Conservation (phyloP, 2,888 invertebrate species). For the Brachyptera risi region DNA sequence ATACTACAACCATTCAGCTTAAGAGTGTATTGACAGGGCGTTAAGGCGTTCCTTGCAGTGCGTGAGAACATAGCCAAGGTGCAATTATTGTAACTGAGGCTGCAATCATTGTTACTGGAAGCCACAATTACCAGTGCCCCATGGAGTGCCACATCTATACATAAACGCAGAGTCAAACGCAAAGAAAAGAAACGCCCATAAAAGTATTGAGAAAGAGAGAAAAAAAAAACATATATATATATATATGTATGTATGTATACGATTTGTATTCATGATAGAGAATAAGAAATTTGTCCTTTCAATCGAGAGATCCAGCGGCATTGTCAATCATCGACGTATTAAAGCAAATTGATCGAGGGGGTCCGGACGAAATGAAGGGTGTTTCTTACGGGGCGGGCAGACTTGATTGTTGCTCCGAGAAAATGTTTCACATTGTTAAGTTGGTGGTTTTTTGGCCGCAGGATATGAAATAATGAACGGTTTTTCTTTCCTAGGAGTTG, state of each 20-base stretch:
- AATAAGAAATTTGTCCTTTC: neutral
- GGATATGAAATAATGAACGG: neutral
- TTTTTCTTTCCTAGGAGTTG: neutral
- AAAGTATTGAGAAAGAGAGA: neutral
- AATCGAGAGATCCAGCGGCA: neutral
- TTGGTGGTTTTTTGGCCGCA: neutral
- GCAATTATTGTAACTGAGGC: conserved; percentile 30
- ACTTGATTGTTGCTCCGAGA: neutral
- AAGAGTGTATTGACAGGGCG: neutral
- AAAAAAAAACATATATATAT: too few species aligned
- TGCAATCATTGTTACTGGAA: conserved; percentile 22
- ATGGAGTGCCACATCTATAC: neutral
- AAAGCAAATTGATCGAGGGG: neutral
- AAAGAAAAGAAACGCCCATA: neutral
- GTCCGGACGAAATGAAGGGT: neutral
- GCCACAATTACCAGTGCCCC: conserved; percentile 8
- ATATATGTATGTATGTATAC: too few species aligned
- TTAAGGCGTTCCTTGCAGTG: neutral
- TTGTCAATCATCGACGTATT: neutral
- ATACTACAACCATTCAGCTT: neutral
- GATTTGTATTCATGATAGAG: too few species aligned
- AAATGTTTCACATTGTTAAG: neutral
- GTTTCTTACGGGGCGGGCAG: neutral
- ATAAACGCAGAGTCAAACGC: neutral
- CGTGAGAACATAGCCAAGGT: conserved; percentile 11